Base-by-base conservation (phyloP, 2,888 invertebrate genomes). In the Criorhina ranunculi region DNA sequence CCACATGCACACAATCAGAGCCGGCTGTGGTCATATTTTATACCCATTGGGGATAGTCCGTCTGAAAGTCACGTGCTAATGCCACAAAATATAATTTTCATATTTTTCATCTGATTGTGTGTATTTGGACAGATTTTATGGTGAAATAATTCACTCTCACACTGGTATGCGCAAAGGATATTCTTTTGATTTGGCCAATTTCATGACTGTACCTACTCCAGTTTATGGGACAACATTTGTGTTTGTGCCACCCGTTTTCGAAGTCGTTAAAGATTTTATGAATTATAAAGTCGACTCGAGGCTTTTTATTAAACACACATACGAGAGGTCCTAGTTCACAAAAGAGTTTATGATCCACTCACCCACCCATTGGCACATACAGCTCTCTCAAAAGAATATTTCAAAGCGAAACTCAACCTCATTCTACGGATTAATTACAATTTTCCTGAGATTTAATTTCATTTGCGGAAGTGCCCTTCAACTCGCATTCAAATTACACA, bases 21-120 rank as follows among this genome's bases (percentile, higher is more conserved):
- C 8, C 19, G 37, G 57, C 55, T 78, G 79, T 19, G 83, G 69
- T 76, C 73, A 69, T 62, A 55, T 42, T 64, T 59, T 49, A 69
- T 35, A n/a, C 62, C 35, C 12, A 40, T 37, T 51, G 35, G 9
- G 60, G 42, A 37, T 40, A 64, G 57, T 59, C 59, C 40, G 42
- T 46, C 80, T 57, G 59, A 85, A 85, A 85, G 85, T 85, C 85
- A 85, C 85, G 85, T 85, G 75, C 85, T 72, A 59, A 80, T 80
- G 80, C 85, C 85, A 53, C 80, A 85, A 80, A 76, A 85, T 80
- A 80, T 80, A 70, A 85, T 80, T 75, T 85, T 80, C 64, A 75
- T 76, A 69, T 76, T 49, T 31, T 17, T 12, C 60, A 31, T 67
- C 44, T 31, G 40, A 69, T 64, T 75, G 57, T 73, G 64, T 78